Evolutionary conservation across 2,113 vertebrate species (phyloP).

Genomic region (Cephalopholis sonnerati): DNA sequence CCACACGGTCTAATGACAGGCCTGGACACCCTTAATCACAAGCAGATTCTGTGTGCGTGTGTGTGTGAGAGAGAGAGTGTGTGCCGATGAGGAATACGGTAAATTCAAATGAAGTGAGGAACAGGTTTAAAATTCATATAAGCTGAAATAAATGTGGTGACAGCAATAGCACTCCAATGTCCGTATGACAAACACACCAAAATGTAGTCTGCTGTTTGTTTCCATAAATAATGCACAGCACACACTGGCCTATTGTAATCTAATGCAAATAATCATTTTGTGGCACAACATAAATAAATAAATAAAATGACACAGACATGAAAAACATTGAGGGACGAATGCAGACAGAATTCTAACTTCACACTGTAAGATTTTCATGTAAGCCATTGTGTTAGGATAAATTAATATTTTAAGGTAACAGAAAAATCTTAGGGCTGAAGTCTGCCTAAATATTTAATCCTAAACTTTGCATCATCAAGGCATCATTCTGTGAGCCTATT

Average conservation of each 20-base stretch:
- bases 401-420: background rate
- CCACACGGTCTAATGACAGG: constrained; percentile 66
- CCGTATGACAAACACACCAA: constrained; percentile 32
- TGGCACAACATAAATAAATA: background rate
- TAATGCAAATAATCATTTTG: constrained; percentile 18
- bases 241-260: constrained; percentile 15
- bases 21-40: constrained; percentile 62
- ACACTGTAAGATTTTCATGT: background rate
- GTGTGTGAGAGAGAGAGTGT: constrained; percentile 12
- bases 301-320: constrained; percentile 15
- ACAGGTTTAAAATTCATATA: constrained; percentile 38
- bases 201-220: constrained; percentile 17
- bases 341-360: background rate
- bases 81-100: constrained; percentile 18
- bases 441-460: constrained; percentile 15
- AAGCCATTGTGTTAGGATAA: background rate
- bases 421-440: background rate
- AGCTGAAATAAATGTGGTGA: constrained; percentile 25
- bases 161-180: constrained; percentile 14
- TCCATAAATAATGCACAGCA: constrained; percentile 27
- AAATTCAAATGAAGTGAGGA: constrained; percentile 45
- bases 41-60: constrained; percentile 1
- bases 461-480: background rate
- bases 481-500: constrained; percentile 1
- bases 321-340: background rate